phyloP scores from a whole-genome alignment of 2,888 invertebrate genomes.

The Lithodes maja region DNA sequence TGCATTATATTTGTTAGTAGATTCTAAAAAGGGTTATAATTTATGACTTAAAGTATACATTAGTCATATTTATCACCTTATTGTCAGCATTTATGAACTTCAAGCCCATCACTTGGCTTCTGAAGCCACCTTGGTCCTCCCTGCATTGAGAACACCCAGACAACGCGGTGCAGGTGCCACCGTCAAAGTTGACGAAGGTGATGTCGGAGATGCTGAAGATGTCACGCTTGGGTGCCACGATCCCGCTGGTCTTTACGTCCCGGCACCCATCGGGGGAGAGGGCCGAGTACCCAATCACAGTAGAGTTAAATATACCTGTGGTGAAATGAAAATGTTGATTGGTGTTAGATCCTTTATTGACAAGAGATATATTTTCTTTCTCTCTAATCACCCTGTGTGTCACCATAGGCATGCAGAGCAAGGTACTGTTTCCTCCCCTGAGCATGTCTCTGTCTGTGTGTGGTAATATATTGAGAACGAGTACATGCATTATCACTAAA shows the following conservation, averaged over 20 bases:
- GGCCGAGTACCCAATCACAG: constrained; percentile 48
- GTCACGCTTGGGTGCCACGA: constrained; percentile 52
- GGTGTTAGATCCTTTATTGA: too few species aligned
- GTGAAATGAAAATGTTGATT: neutral
- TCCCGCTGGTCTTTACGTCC: constrained; percentile 37
- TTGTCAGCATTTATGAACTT: constrained; percentile 55
- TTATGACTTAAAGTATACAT: neutral
- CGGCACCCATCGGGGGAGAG: constrained; percentile 22
- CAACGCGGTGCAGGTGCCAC: constrained; percentile 49
- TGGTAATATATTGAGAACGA: too few species aligned
- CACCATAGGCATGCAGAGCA: too few species aligned
- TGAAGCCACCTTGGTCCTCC: constrained; percentile 47
- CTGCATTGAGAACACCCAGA: constrained; percentile 67
- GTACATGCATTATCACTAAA: too few species aligned
- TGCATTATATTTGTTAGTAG: too few species aligned
- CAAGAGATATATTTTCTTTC: too few species aligned
- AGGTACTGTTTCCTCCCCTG: too few species aligned
- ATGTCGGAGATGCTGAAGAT: constrained; percentile 58
- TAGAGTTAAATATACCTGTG: constrained; percentile 52
- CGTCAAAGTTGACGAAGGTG: constrained; percentile 66
- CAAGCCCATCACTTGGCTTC: constrained; percentile 39
- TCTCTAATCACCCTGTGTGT: too few species aligned
- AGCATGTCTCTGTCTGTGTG: too few species aligned
- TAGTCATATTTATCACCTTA: constrained; percentile 24
- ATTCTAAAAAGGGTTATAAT: neutral